Base-by-base conservation (phyloP, 2,113 vertebrate genomes). In the Menura novaehollandiae region DNA sequence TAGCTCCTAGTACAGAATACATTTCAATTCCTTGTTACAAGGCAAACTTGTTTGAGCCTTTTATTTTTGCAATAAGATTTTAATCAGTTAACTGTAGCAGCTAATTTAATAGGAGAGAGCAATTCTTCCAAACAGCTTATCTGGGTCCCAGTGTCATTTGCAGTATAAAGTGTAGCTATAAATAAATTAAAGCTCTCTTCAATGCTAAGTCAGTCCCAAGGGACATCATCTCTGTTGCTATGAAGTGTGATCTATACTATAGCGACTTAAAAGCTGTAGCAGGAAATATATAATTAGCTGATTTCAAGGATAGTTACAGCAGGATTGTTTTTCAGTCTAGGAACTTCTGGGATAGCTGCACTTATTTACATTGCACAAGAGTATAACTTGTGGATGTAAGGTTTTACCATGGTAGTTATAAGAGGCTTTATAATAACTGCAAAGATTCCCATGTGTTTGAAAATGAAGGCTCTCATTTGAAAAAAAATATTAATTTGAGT, bases 121-220 rank as follows among this genome's bases (percentile, higher is more conserved):
- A 91, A 28, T 75, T 59, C 72, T 92, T 95, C n/a, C 73, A 68
- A 91, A 68, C n/a, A 60, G 64, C 52, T 85, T 92, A 77, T 96
- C 75, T 86, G 66, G 26, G 41, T 71, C 44, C 47, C 28, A 49
- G 72, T 90, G 85, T 96, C 90, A 72, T 94, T 95, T 91, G 90
- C 63, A 75, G 64, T 52, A 64, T 68, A 39, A 94, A 95, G 52
- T 37, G 17, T 77, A 91, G 79, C 68, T 93, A 88, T 96, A 94
- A 94, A 92, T 97, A 96, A 87, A 84, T 93, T 58, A 94, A 88
- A 93, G 27, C 37, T 82, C 49, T 89, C 62, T 71, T 85, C 66
- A 68, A 58, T 68, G 44, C 68, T 19, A 67, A 84, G 75, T 83
- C 58, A 55, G 43, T 81, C 88, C 64, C 17, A 17, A 74, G 49